Percentiles rank a stretch among this genome's conserved stretches.
Conservation (phyloP, 2,113 vertebrate genomes). For the Xiphorhynchus elegans region DNA sequence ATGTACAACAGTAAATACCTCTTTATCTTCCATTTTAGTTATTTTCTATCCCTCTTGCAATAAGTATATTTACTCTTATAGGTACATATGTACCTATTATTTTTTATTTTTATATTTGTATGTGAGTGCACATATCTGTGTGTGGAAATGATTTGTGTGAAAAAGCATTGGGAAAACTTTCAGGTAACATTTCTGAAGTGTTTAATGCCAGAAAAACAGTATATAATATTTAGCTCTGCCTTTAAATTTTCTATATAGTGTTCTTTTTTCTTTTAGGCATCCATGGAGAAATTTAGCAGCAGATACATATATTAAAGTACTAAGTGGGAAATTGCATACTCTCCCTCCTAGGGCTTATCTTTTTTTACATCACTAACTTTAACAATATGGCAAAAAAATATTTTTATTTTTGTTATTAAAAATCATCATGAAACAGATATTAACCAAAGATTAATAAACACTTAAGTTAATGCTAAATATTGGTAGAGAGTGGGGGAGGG, state of each 20-base stretch:
- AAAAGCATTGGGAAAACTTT: background rate
- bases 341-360: background rate
- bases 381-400: background rate
- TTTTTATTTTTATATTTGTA: background rate
- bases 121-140: background rate
- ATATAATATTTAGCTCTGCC: background rate
- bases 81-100: background rate
- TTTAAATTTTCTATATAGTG: background rate
- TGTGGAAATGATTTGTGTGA: background rate
- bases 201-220: background rate
- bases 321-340: background rate
- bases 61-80: background rate
- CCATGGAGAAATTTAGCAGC: background rate
- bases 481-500: rapidly evolving
- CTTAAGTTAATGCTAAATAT: background rate
- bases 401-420: background rate
- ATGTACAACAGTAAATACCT: background rate
- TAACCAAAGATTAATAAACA: background rate
- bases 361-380: background rate
- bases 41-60: background rate
- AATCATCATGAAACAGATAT: background rate
- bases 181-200: background rate
- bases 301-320: background rate
- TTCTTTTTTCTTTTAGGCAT: background rate
- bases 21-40: background rate